phyloP scores from a whole-genome alignment of 2,113 vertebrate species.

The Anhinga rufa region DNA sequence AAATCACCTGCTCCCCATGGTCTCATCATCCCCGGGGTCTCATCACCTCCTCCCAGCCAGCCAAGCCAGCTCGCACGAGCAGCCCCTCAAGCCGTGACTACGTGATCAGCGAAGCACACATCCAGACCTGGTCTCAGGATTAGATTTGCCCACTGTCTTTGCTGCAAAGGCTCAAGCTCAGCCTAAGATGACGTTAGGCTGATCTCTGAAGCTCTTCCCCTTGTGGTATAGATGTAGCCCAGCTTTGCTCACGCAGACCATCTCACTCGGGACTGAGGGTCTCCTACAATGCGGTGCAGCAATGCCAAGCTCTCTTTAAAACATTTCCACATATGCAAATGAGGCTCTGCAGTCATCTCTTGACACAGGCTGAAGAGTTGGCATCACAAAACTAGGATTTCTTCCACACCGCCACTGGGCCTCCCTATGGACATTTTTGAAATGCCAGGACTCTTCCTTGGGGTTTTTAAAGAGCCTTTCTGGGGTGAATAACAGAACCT shows the following conservation, averaged over 20 bases:
- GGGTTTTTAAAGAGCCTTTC: neutral
- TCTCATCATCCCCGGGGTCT: neutral
- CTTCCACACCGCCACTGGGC: neutral
- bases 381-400: neutral
- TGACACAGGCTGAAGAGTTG: neutral
- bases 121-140: neutral
- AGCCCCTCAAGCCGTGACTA: no score
- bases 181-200: rapidly evolving
- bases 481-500: neutral
- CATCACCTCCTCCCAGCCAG: neutral
- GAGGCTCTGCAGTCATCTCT: neutral
- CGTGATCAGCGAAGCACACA: neutral
- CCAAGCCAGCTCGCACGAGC: neutral
- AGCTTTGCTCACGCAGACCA: neutral
- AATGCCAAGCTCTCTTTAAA: neutral
- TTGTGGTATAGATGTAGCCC: neutral
- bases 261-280: neutral
- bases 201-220: neutral
- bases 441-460: neutral
- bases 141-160: neutral
- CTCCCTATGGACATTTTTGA: neutral
- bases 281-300: neutral
- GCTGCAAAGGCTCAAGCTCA: neutral
- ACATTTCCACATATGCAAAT: neutral
- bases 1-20: neutral